Evolutionary conservation across 2,797 vertebrate species (phyloP).

Genomic region (Hypotaenidia okinawae): DNA sequence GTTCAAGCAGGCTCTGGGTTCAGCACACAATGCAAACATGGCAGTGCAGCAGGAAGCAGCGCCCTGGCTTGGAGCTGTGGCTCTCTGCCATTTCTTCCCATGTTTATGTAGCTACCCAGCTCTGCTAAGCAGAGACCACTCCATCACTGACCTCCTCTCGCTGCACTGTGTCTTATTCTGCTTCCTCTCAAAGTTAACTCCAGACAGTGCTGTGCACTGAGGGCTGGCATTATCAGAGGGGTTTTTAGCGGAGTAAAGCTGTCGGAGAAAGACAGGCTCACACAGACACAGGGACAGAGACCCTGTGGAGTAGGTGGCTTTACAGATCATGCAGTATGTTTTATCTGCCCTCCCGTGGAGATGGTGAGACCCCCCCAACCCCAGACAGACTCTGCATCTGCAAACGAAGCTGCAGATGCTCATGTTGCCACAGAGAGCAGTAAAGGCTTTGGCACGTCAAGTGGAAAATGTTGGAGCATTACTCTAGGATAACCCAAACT

Average conservation of each 20-base stretch:
- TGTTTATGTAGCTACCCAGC: background rate
- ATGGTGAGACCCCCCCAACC: background rate
- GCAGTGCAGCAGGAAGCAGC: background rate
- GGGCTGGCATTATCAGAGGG: background rate
- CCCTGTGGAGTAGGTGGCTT: background rate
- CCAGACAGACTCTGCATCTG: background rate
- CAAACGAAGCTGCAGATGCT: background rate
- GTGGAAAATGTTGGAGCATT: fast-evolving
- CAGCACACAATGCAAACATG: background rate
- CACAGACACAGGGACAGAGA: background rate
- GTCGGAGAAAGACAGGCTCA: background rate
- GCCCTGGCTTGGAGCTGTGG: background rate
- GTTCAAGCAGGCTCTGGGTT: background rate
- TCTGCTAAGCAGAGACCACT: background rate
- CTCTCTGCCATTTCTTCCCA: background rate
- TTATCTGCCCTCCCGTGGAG: background rate
- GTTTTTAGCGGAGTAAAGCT: background rate
- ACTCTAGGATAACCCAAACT: background rate
- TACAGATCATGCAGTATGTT: fast-evolving
- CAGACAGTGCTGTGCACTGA: background rate
- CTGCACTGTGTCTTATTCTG: background rate
- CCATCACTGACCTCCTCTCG: background rate
- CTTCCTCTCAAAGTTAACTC: background rate
- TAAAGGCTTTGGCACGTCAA: background rate
- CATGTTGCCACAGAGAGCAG: background rate